Evolutionary conservation across 1,140 invertebrate species (phyloP).

Genomic region (Euwallacea fornicatus): DNA sequence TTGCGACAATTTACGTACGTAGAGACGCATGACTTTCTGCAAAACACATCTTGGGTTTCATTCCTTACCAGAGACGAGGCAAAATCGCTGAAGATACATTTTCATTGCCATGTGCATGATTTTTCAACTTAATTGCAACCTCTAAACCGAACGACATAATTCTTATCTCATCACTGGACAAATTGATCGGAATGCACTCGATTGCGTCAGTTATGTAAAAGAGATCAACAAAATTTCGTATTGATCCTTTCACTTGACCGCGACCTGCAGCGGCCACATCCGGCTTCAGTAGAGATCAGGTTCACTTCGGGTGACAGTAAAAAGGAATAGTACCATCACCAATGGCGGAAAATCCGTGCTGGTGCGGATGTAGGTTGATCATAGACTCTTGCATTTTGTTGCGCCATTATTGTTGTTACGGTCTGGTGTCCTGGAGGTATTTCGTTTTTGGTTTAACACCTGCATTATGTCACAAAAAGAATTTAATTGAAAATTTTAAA

Average conservation of each 20-base stretch:
- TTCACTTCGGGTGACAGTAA: constrained; percentile 42
- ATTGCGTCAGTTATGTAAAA: constrained; percentile 44
- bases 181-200: constrained; percentile 32
- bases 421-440: neutral
- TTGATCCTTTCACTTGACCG: constrained; percentile 48
- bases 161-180: constrained; percentile 3
- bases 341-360: constrained; percentile 8
- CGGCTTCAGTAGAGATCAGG: constrained; percentile 44
- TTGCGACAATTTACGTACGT: constrained; percentile 6
- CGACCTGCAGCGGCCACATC: constrained; percentile 42
- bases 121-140: constrained; percentile 1
- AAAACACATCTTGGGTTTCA: constrained; percentile 15
- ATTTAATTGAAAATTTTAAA: constrained; percentile 2
- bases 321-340: constrained; percentile 1
- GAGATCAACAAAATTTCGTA: constrained; percentile 45
- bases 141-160: no score
- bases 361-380: neutral
- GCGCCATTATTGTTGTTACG: neutral
- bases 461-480: neutral
- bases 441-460: neutral
- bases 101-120: constrained; percentile 9
- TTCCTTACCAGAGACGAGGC: neutral
- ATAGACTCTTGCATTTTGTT: no score
- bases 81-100: constrained; percentile 9
- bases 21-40: constrained; percentile 9